Conservation (phyloP, 2,888 invertebrate genomes). For the Amphipoea oculea region DNA sequence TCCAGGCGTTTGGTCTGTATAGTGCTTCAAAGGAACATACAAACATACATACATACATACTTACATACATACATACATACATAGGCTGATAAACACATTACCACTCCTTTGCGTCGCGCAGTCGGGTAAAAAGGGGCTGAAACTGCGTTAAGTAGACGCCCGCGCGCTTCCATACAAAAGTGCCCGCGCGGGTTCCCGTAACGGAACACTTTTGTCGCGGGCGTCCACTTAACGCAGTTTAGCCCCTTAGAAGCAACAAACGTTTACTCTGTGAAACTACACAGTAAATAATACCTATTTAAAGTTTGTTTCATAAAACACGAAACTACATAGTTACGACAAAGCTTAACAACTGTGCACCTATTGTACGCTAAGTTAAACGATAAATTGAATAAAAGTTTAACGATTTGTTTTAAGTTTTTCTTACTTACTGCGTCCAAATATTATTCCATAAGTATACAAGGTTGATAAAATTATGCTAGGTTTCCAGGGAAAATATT, state of each 20-base stretch:
- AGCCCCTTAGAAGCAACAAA: neutral
- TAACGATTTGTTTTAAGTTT: neutral
- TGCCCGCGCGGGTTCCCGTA: too few species aligned
- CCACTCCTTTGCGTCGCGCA: too few species aligned
- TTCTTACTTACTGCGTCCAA: neutral
- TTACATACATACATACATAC: too few species aligned
- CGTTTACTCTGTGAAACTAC: neutral
- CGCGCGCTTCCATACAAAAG: too few species aligned
- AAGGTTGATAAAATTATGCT: neutral
- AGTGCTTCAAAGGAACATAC: too few species aligned
- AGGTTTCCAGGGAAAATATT: neutral
- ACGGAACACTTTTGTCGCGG: too few species aligned
- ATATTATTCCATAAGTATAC: neutral
- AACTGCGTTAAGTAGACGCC: too few species aligned
- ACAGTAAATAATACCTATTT: neutral
- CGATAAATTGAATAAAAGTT: constrained; percentile 4
- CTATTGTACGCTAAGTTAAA: neutral
- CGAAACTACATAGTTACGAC: neutral
- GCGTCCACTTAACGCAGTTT: too few species aligned
- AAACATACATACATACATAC: too few species aligned
- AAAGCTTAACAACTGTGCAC: neutral
- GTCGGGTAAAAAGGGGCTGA: too few species aligned
- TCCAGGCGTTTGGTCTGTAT: too few species aligned
- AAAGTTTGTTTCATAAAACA: neutral
- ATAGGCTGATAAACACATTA: too few species aligned